phyloP scores from a whole-genome alignment of 1,140 invertebrate species.

The Drusus annulatus region DNA sequence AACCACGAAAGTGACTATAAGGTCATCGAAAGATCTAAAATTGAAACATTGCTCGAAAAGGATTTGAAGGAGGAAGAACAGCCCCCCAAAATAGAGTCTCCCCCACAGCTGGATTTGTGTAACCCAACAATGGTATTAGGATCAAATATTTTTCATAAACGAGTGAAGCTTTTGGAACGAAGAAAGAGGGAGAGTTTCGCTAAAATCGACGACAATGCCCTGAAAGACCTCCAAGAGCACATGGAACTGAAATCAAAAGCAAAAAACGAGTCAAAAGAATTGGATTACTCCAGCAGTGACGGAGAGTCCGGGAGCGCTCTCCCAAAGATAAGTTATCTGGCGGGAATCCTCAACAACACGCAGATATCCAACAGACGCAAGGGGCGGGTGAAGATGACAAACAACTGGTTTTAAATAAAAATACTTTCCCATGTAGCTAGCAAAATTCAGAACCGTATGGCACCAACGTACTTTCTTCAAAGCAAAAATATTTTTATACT shows the following conservation, averaged over 20 bases:
- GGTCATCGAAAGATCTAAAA: background rate
- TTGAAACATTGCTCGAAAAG: background rate
- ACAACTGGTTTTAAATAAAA: conserved; percentile 54
- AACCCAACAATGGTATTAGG: background rate
- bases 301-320: conserved; percentile 28
- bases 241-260: conserved; percentile 27
- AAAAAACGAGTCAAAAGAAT: conserved; percentile 35
- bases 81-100: too few relatives aligned
- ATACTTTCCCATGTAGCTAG: background rate
- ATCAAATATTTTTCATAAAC: conserved; percentile 44
- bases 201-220: conserved; percentile 20
- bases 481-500: background rate
- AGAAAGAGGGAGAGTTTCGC: conserved; percentile 51
- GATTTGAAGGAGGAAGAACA: background rate
- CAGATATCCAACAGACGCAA: conserved; percentile 48
- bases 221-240: conserved; percentile 39
- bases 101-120: background rate
- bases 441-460: too few relatives aligned
- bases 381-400: conserved; percentile 50
- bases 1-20: background rate
- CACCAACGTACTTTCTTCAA: background rate
- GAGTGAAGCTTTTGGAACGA: conserved; percentile 49
- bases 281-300: conserved; percentile 33
- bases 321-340: conserved; percentile 48
- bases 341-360: conserved; percentile 53